These are phyloP conservation scores for Typhlomys cinereus DNA, from an alignment of 2,113 vertebrate species.

Conservation along the genomic window DNA sequence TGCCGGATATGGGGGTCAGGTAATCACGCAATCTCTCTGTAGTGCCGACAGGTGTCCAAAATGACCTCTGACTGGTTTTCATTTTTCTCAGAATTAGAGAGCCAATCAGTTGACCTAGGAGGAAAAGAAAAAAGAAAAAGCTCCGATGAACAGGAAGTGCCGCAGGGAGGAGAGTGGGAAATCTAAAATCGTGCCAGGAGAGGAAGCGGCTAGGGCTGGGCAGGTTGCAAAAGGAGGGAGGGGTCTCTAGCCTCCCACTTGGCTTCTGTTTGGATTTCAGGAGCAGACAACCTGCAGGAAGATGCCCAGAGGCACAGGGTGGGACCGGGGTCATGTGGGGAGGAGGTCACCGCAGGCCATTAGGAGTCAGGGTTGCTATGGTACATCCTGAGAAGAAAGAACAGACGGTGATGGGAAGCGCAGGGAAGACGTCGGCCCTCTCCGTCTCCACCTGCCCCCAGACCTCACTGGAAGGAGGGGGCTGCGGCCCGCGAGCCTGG, in stretches of 20 bases:
- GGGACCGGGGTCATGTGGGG: neutral
- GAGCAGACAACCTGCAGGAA: neutral
- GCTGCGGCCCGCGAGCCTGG: rapidly evolving
- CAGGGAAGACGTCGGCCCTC: neutral
- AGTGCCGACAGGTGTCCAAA: neutral
- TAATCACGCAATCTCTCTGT: neutral
- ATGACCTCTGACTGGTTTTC: neutral
- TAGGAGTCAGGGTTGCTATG: neutral
- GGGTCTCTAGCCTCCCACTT: neutral
- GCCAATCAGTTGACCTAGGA: constrained; percentile 29
- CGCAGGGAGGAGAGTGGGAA: constrained; percentile 63
- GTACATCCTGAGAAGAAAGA: constrained; percentile 19
- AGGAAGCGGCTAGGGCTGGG: constrained; percentile 1
- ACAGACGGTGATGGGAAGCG: neutral
- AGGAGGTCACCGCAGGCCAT: neutral
- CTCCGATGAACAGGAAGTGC: constrained; percentile 57
- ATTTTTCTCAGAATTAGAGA: constrained; percentile 42
- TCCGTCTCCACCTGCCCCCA: neutral
- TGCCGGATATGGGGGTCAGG: neutral
- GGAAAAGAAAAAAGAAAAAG: too few species aligned
- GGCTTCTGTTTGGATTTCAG: neutral
- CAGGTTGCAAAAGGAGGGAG: neutral
- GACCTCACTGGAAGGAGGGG: neutral
- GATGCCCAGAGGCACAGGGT: neutral
- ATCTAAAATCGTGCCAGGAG: constrained; percentile 47